Percentiles rank a stretch among this genome's conserved stretches.
phyloP scores from a whole-genome alignment of 2,113 vertebrate genomes.

The Callionymus lyra region DNA sequence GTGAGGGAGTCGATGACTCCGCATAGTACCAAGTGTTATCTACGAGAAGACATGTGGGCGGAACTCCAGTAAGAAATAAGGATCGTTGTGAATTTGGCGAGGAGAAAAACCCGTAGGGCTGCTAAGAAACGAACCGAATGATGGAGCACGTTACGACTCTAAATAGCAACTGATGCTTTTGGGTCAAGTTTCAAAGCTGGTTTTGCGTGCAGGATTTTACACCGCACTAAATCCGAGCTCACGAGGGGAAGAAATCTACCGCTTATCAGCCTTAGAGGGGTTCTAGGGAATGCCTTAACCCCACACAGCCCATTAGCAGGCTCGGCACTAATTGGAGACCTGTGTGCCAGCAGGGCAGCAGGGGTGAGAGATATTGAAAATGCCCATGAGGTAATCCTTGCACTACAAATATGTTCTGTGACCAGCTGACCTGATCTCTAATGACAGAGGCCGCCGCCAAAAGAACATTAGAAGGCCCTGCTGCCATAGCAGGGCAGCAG shows the following conservation, averaged over 20 bases:
- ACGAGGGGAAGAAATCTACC: constrained; percentile 49
- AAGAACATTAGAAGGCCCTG: background rate
- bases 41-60: too few relatives aligned
- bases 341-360: constrained; percentile 25
- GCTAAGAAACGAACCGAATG: background rate
- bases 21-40: too few relatives aligned
- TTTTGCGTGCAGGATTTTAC: constrained; percentile 36
- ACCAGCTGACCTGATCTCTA: constrained; percentile 46
- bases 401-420: constrained; percentile 59
- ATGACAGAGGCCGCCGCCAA: constrained; percentile 35
- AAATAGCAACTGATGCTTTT: constrained; percentile 25
- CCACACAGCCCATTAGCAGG: constrained; percentile 52
- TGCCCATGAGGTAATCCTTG: constrained; percentile 58
- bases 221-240: constrained; percentile 54
- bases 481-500: constrained; percentile 1
- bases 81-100: background rate
- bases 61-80: constrained; percentile 6
- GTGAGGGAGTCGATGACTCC: too few relatives aligned
- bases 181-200: constrained; percentile 48
- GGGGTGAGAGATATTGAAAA: constrained; percentile 57
- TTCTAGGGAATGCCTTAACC: constrained; percentile 38
- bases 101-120: background rate
- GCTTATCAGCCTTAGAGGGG: constrained; percentile 59
- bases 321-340: constrained; percentile 55
- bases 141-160: too few relatives aligned